Conservation (phyloP, 2,888 invertebrate genomes). For the Charanyca ferruginea region DNA sequence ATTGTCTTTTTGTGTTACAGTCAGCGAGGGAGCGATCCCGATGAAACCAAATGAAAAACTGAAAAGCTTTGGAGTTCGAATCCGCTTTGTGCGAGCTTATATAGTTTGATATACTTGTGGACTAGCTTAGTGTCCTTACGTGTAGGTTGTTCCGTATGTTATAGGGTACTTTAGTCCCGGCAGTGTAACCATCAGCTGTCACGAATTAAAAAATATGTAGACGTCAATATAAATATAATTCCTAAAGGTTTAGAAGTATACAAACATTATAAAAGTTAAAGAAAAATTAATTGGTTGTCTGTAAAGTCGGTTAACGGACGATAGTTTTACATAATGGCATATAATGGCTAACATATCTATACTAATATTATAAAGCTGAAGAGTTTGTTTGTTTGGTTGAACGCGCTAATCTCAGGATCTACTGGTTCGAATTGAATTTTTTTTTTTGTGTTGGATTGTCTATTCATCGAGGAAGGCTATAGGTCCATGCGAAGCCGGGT, state of each 20-base stretch:
- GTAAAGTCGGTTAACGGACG: too few relatives aligned
- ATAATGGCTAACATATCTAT: too few relatives aligned
- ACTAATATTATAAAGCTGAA: too few relatives aligned
- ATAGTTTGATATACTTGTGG: constrained; percentile 9
- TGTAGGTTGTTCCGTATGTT: not conserved
- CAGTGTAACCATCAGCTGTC: not conserved
- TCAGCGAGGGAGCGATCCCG: constrained; percentile 4
- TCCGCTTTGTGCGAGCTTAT: constrained; percentile 34
- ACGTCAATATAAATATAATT: not conserved
- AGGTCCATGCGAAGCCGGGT: too few relatives aligned
- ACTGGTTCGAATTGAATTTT: too few relatives aligned
- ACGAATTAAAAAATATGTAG: not conserved
- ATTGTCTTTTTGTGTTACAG: constrained; percentile 22
- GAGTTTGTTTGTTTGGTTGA: too few relatives aligned
- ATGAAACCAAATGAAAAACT: constrained; percentile 34
- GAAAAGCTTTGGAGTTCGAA: constrained; percentile 26
- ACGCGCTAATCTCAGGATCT: too few relatives aligned
- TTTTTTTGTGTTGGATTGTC: too few relatives aligned
- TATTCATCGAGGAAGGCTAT: too few relatives aligned
- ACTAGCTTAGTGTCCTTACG: not conserved
- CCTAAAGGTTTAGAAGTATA: too few relatives aligned
- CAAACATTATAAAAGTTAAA: not conserved
- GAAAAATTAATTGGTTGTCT: too few relatives aligned
- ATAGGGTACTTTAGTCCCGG: not conserved
- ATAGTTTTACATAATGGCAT: too few relatives aligned